Evolutionary conservation across 2,888 invertebrate species (phyloP).

Genomic region (Leptura quadrifasciata): DNA sequence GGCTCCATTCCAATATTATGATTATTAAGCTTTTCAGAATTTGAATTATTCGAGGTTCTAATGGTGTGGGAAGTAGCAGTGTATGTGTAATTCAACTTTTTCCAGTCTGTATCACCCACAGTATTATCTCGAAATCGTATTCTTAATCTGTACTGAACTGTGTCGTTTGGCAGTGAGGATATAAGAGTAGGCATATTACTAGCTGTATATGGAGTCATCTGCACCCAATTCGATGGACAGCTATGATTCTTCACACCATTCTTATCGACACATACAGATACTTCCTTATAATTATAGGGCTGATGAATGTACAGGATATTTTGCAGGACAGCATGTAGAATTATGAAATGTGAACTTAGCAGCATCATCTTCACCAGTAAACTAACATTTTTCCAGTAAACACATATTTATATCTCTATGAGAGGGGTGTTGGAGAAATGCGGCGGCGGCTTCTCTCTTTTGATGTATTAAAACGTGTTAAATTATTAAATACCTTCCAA

Average conservation of each 20-base stretch:
- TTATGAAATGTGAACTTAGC: constrained; percentile 16
- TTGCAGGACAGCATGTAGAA: constrained; percentile 1
- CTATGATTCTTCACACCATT: not conserved
- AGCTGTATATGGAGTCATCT: not conserved
- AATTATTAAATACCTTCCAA: too few relatives aligned
- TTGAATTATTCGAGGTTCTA: too few relatives aligned
- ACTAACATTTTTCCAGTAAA: not conserved
- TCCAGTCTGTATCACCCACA: not conserved
- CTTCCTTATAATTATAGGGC: not conserved
- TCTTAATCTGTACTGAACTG: not conserved
- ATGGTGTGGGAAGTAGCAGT: too few relatives aligned
- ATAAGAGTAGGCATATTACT: not conserved
- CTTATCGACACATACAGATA: not conserved
- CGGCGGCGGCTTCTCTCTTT: too few relatives aligned
- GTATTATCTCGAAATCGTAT: not conserved
- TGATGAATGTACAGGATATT: constrained; percentile 12
- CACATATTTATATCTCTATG: too few relatives aligned
- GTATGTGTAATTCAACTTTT: not conserved
- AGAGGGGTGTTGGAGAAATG: too few relatives aligned
- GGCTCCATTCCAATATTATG: too few relatives aligned
- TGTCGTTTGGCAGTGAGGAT: not conserved
- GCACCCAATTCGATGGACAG: not conserved
- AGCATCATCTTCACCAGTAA: not conserved
- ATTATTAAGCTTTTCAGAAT: too few relatives aligned
- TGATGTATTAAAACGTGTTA: too few relatives aligned